phyloP scores from a whole-genome alignment of 1,140 invertebrate species.

The Drosophila varians region DNA sequence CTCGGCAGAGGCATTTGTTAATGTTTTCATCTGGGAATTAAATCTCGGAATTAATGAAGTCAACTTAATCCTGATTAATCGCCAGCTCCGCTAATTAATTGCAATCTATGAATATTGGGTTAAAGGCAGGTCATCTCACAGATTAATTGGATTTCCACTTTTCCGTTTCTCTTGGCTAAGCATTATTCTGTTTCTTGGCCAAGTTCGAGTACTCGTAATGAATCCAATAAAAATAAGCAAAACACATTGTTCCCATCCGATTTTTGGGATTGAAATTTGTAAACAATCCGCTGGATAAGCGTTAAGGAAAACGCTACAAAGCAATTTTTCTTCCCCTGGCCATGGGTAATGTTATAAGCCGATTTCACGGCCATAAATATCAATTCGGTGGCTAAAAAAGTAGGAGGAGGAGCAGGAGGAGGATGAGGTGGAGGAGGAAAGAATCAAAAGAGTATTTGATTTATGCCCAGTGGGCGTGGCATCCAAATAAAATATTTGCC shows the following conservation, averaged over 20 bases:
- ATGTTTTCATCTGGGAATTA: conserved; percentile 6
- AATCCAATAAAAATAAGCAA: conserved; percentile 66
- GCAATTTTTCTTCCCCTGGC: conserved; percentile 20
- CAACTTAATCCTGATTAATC: conserved; percentile 32
- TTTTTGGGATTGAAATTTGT: conserved; percentile 22
- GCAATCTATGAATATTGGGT: conserved; percentile 29
- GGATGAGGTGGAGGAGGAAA: neutral
- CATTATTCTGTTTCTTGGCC: conserved; percentile 10
- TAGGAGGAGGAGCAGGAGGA: no score
- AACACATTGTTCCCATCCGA: conserved; percentile 46
- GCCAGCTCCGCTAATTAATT: conserved; percentile 30
- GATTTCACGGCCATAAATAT: conserved; percentile 72
- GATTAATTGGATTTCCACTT: conserved; percentile 1
- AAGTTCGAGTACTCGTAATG: conserved; percentile 50
- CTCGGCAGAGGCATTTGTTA: neutral
- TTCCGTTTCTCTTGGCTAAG: neutral
- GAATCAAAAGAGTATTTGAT: conserved; percentile 51
- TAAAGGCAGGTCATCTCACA: neutral
- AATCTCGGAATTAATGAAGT: conserved; percentile 17
- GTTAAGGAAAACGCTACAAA: neutral
- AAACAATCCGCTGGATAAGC: conserved; percentile 29
- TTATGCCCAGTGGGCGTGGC: conserved; percentile 50
- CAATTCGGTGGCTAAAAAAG: conserved; percentile 33
- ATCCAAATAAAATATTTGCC: conserved; percentile 70
- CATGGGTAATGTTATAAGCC: conserved; percentile 64